Base-by-base conservation (phyloP, 2,113 vertebrate species). In the Nothoprocta perdicaria region DNA sequence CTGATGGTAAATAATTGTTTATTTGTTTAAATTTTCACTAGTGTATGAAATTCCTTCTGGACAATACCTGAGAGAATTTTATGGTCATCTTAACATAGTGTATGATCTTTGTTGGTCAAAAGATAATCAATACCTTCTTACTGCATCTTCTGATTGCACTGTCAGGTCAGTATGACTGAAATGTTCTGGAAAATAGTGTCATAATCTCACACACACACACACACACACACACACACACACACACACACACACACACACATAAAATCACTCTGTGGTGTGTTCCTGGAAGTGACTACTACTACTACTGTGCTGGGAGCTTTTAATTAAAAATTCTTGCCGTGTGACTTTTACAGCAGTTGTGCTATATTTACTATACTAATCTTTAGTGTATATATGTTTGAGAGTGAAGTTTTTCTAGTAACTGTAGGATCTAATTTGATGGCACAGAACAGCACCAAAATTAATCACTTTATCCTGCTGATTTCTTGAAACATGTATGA, bases 31-130 rank as follows among this genome's bases (percentile, higher is more conserved):
- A 96, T 96, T 92, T 93, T 94, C 52, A 35, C 35, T 96, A 99
- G 99, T 99, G 60, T 99, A 99, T 92, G 99, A 99, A 96, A 99
- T 99, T 94, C 99, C 99, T 84, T 99, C 99, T 83, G 99, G 99
- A 38, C 98, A 97, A 57, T 98, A 98, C 55, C 90, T 99, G 93
- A 97, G 97, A 95, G 98, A 98, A 78, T 98, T 99, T 95, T 98
- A 97, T 95, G 99, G 99, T 58, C 99, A 99, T 81, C 98, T 99
- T 75, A 99, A 98, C 95, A 98, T 99, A 79, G 98, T 99, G 29
- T 99, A 99, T 96, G 98, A 99, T 94, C 98, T 99, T 91, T 99
- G 98, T 95, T 99, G 99, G 99, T 99, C 98, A 74, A 98, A 96
- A 93, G 98, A 99, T 66, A 98, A 99, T 95, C 91, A 93, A 0